Percentiles rank a stretch among this genome's conserved stretches.
Evolutionary conservation across 2,888 invertebrate species (phyloP).

Genomic region (Rotaria macrura): DNA sequence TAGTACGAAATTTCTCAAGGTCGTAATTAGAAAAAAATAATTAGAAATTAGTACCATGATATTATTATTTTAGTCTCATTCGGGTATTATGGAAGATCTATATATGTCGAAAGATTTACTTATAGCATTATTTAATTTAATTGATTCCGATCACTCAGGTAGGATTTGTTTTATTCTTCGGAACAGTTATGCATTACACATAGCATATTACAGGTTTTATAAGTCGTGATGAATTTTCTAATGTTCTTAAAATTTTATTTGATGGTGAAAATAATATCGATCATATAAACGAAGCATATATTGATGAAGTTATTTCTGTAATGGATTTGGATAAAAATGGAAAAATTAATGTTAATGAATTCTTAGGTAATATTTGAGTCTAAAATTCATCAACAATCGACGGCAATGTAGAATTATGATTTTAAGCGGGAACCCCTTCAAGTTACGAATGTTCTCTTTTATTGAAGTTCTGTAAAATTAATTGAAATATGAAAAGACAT

Average conservation of each 20-base stretch:
- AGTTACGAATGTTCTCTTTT: no score
- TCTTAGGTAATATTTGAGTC: background rate
- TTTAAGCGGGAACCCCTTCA: no score
- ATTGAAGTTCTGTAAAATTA: no score
- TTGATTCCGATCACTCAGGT: conserved; percentile 2
- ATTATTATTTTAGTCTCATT: background rate
- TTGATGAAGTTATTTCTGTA: background rate
- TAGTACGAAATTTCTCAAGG: background rate
- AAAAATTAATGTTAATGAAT: conserved; percentile 13
- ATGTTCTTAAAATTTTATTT: background rate
- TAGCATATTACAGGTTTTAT: background rate
- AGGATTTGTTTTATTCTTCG: background rate
- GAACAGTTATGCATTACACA: background rate
- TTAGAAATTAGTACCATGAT: no score
- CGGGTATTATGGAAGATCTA: conserved; percentile 5
- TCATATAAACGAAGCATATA: background rate
- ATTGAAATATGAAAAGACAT: no score
- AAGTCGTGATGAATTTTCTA: background rate
- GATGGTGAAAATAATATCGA: background rate
- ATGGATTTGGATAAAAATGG: conserved; percentile 17
- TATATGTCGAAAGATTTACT: background rate
- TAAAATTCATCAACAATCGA: no score
- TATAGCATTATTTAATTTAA: background rate
- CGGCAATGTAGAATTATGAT: no score
- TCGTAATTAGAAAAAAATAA: background rate